Evolutionary conservation across 1,140 invertebrate genomes (phyloP).

Genomic region (Drosophila quadrilineata): DNA sequence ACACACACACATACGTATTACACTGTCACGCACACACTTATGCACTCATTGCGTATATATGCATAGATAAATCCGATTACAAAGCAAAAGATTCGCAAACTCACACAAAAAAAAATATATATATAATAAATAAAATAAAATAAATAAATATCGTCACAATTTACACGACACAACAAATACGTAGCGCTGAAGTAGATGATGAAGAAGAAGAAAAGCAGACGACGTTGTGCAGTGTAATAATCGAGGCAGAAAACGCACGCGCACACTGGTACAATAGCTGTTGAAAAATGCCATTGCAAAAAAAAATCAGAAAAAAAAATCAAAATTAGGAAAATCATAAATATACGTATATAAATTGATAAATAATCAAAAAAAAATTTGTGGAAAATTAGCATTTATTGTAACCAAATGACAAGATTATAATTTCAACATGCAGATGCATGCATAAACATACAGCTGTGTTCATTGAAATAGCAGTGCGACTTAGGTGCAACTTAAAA

Average conservation of each 20-base stretch:
- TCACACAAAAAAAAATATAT: no score
- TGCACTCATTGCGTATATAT: not conserved
- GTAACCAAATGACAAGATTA: slow-evolving; percentile 11
- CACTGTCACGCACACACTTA: not conserved
- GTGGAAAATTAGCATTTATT: slow-evolving; percentile 6
- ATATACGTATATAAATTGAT: not conserved
- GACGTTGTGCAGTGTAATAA: slow-evolving; percentile 41
- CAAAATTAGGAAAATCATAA: slow-evolving; percentile 7
- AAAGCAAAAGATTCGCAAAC: slow-evolving; percentile 45
- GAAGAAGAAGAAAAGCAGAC: slow-evolving; percentile 19
- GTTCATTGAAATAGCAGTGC: no score
- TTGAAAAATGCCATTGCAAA: slow-evolving; percentile 10
- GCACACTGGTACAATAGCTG: slow-evolving; percentile 40
- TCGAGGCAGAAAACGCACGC: slow-evolving; percentile 45
- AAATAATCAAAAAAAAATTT: not conserved
- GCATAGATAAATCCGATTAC: slow-evolving; percentile 51
- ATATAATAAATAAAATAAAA: no score
- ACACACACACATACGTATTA: not conserved
- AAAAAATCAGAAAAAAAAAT: slow-evolving; percentile 23
- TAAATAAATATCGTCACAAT: slow-evolving; percentile 36
- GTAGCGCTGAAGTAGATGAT: not conserved
- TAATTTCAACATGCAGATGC: slow-evolving; percentile 15
- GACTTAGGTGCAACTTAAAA: no score
- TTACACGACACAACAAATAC: slow-evolving; percentile 28
- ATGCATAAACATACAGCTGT: not conserved